Evolutionary conservation across 2,888 invertebrate species (phyloP), one percentile per base, ranked within the genome.

Genomic region (Suillia variegata): DNA sequence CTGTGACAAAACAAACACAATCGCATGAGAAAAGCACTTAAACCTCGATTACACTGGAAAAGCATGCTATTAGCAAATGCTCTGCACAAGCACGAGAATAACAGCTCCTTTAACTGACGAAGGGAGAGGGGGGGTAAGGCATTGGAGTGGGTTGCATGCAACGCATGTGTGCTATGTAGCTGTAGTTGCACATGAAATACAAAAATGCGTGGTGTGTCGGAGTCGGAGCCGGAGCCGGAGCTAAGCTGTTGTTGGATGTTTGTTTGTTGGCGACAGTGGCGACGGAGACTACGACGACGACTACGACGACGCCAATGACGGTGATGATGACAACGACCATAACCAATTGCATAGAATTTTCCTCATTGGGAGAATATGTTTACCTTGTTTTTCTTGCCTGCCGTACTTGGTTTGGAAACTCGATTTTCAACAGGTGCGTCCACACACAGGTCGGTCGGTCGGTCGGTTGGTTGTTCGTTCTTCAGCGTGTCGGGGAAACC

Each of bases 381-480:
- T n/a, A n/a, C n/a, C n/a, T n/a, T n/a, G n/a, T n/a, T n/a, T n/a
- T n/a, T n/a, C n/a, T n/a, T n/a, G n/a, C n/a, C 4, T n/a, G 38
- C 4, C 38, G n/a, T 38, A 38, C n/a, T 8, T 38, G 38, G 13
- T 4, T 45, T 20, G 45, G 18, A 45, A 45, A 45, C 45, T 20
- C 45, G 45, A 17, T 45, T 45, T 45, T 45, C 45, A 45, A 45
- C 45, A 45, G 45, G 45, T 45, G 45, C 45, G 45, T 45, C 18
- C 38, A 38, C 38, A n/a, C n/a, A 38, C 38, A 38, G n/a, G 38
- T 38, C n/a, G n/a, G n/a, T n/a, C n/a, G n/a, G n/a, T n/a, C n/a
- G n/a, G 8, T 38, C 38, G 4, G 15, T n/a, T 38, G 38, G 8
- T 38, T n/a, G n/a, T n/a, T n/a, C n/a, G 38, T 8, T 38, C 45